phyloP scores from a whole-genome alignment of 2,888 invertebrate species.

The Sericinus montela region DNA sequence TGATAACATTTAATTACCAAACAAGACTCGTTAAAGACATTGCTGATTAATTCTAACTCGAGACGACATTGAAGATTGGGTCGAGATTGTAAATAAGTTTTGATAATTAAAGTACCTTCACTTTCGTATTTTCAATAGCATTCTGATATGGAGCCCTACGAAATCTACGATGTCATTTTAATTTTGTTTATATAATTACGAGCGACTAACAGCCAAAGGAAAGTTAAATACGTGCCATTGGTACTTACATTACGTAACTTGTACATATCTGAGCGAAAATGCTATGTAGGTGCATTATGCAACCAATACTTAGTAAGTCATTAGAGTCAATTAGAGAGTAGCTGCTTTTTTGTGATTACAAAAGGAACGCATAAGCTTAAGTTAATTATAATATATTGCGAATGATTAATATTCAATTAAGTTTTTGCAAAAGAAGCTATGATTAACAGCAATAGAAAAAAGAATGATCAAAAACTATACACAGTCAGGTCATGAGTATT shows the following conservation, averaged over 20 bases:
- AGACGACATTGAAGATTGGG: no score
- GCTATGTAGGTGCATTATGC: slow-evolving; percentile 24
- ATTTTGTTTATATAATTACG: slow-evolving; percentile 28
- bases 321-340: slow-evolving; percentile 16
- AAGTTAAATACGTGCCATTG: slow-evolving; percentile 24
- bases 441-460: no score
- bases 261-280: slow-evolving; percentile 21
- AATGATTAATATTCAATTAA: no score
- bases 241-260: slow-evolving; percentile 28
- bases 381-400: no score
- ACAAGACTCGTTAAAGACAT: background rate
- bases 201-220: slow-evolving; percentile 17
- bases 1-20: no score
- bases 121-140: slow-evolving; percentile 25
- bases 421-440: no score
- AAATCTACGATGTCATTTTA: slow-evolving; percentile 19
- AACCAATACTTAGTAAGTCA: slow-evolving; percentile 22
- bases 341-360: slow-evolving; percentile 3
- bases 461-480: no score
- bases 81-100: background rate
- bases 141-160: slow-evolving; percentile 26
- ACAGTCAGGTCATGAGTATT: no score
- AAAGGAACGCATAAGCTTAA: background rate
- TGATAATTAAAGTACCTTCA: slow-evolving; percentile 23
- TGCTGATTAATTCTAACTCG: background rate